Evolutionary conservation across 2,888 invertebrate species (phyloP), one percentile per base, ranked within the genome.

Genomic region (Eilema griseolum): DNA sequence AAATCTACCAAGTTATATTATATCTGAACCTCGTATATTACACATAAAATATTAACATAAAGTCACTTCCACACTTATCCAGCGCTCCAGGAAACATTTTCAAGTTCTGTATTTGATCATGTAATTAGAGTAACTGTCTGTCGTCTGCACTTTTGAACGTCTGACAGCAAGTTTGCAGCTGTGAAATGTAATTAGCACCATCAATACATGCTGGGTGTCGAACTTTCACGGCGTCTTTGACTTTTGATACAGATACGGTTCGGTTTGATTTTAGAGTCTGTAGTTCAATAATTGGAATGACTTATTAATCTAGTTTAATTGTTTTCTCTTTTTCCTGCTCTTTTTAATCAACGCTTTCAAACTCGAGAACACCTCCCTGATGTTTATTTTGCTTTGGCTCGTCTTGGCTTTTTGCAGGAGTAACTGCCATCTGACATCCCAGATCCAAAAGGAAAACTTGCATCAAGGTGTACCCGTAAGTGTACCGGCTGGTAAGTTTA

Each of bases 21-120:
- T 2, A 56, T 11, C 8, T n/a, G 0, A 23, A 56, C 23, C 8
- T 56, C 23, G 23, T 23, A 56, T 23, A 23, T n/a, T 11, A 2
- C 11, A 23, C 12, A 3, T 20, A 3, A n/a, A 11, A 26, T 5
- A 64, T 24, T 46, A 37, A 66, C 20, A 57, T 16, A 61, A 37
- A 66, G 57, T 26, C 73, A 20, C 26, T 46, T 83, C 77, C 79
- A 73, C 24, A 74, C 72, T 77, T 74, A 71, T 11, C 52, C 11
- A 73, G 72, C 71, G 57, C 8, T 63, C 62, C 67, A 62, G 33
- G 8, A 57, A 59, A 28, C 67, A 28, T 67, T 33, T 65, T 76
- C 77, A 75, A 89, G 90, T 90, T 86, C 89, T 86, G 81, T 89
- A 88, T 92, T 91, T 91, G 88, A 84, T 81, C 85, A 83, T 85